Percentiles rank a stretch among this genome's conserved stretches.
These are phyloP conservation scores for Chionomys nivalis DNA, from an alignment of 2,113 vertebrate genomes.

Conservation along the genomic window DNA sequence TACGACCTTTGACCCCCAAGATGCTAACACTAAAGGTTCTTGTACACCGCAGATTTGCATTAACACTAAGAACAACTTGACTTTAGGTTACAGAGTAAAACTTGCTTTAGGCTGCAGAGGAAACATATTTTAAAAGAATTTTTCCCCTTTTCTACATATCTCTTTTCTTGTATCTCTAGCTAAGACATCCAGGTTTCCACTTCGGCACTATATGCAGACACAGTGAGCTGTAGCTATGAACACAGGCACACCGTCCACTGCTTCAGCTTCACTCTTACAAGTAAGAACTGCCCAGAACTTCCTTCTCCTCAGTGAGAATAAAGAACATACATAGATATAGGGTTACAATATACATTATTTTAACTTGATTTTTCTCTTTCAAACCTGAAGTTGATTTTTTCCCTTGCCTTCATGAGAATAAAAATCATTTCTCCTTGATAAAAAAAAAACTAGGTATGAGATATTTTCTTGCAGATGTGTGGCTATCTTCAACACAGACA, in stretches of 20 bases:
- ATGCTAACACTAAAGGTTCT: not conserved
- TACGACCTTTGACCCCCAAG: not conserved
- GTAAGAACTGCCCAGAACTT: conserved; percentile 8
- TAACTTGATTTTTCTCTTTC: conserved; percentile 50
- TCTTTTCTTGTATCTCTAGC: not conserved
- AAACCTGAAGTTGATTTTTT: conserved; percentile 3
- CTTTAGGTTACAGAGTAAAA: not conserved
- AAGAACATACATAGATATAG: not conserved
- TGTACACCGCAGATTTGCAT: not conserved
- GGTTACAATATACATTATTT: not conserved
- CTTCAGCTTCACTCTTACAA: conserved; percentile 2
- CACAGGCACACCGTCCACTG: not conserved
- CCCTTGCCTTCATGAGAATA: not conserved
- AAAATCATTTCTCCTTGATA: not conserved
- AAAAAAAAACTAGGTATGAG: not conserved
- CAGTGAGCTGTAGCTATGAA: conserved; percentile 27
- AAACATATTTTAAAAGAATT: conserved; percentile 44
- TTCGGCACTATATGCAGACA: not conserved
- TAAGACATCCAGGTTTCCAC: not conserved
- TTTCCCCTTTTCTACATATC: not conserved
- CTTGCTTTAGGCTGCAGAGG: not conserved
- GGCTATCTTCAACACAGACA: conserved; percentile 17
- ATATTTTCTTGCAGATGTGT: not conserved
- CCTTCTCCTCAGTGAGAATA: not conserved
- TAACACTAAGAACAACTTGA: not conserved